phyloP scores from a whole-genome alignment of 1,140 invertebrate genomes.

The Drosophila sproati region DNA sequence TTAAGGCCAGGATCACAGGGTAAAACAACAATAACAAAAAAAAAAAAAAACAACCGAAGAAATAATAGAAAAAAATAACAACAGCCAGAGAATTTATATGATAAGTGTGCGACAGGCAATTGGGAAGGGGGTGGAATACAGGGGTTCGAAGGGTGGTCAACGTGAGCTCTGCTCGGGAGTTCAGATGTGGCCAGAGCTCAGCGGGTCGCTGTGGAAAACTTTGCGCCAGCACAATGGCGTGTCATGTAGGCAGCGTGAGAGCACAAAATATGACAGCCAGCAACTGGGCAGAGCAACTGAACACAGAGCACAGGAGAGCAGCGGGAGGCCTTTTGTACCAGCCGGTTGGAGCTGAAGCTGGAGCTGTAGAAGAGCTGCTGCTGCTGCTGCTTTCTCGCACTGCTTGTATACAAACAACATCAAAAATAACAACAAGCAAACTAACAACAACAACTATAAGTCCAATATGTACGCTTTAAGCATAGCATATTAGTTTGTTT shows the following conservation, averaged over 20 bases:
- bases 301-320: conserved; percentile 25
- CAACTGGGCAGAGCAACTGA: neutral
- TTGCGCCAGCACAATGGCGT: conserved; percentile 54
- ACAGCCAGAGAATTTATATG: conserved; percentile 75
- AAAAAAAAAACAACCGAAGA: conserved; percentile 14
- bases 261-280: conserved; percentile 77
- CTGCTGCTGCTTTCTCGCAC: conserved; percentile 5
- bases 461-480: conserved; percentile 83
- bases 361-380: neutral
- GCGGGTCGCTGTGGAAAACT: conserved; percentile 59
- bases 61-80: conserved; percentile 49
- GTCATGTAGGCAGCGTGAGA: conserved; percentile 56
- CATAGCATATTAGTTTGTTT: conserved; percentile 82
- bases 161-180: conserved; percentile 52
- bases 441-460: conserved; percentile 66
- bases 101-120: conserved; percentile 66
- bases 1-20: conserved; percentile 60
- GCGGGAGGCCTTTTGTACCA: conserved; percentile 75
- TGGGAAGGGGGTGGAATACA: neutral
- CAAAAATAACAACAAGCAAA: conserved; percentile 80
- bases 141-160: conserved; percentile 37
- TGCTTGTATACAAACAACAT: conserved; percentile 72
- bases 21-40: conserved; percentile 29
- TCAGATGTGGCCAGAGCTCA: conserved; percentile 49
- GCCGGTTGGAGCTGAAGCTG: conserved; percentile 3